Evolutionary conservation across 2,888 invertebrate species (phyloP).

Genomic region (Lasius fuliginosus): DNA sequence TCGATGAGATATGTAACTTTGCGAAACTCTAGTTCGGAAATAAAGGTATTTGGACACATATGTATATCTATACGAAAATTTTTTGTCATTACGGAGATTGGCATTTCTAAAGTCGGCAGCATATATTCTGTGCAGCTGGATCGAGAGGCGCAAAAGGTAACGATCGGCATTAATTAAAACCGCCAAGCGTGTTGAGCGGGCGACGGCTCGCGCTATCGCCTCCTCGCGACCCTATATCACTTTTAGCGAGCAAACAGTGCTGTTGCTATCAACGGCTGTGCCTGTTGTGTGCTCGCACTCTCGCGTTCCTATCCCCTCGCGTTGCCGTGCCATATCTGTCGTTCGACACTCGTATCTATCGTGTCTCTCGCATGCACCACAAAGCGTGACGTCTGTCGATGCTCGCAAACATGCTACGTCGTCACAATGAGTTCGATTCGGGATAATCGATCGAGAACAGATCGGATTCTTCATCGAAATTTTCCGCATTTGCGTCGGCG

Average conservation of each 20-base stretch:
- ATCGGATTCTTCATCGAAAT: neutral
- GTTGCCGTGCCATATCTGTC: conserved; percentile 42
- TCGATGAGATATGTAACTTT: neutral
- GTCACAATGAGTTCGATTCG: neutral
- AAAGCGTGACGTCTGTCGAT: conserved; percentile 32
- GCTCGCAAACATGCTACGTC: neutral
- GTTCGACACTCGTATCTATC: conserved; percentile 25
- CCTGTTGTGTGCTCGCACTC: conserved; percentile 26
- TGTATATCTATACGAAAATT: neutral
- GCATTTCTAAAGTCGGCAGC: neutral
- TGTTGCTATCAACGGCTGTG: conserved; percentile 33
- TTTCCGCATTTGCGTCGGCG: neutral
- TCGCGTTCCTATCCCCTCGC: neutral
- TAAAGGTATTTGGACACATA: neutral
- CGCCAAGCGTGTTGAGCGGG: conserved; percentile 2
- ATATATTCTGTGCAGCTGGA: neutral
- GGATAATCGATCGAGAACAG: neutral
- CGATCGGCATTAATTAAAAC: conserved; percentile 42
- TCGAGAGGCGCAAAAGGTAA: neutral
- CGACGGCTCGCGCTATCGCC: neutral
- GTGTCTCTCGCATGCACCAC: neutral
- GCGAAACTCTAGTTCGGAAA: neutral
- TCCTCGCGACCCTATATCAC: conserved; percentile 8
- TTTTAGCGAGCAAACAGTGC: conserved; percentile 36
- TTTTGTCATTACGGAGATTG: neutral